These are phyloP conservation scores for Bufo bufo DNA, from an alignment of 2,113 vertebrate species.

Conservation along the genomic window DNA sequence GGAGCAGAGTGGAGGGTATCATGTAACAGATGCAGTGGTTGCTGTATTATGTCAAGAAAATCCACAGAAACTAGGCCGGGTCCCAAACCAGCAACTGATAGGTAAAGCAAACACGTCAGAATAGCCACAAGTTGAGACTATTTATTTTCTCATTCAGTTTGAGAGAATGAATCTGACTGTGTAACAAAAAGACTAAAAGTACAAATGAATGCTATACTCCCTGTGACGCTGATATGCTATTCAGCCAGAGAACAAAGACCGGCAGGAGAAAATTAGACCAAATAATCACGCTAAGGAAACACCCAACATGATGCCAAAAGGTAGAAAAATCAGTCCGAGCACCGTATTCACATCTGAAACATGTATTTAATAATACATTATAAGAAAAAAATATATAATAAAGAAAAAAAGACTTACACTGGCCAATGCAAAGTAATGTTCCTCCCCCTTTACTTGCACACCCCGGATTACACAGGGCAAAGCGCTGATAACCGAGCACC, in stretches of 20 bases:
- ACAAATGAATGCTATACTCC: conserved; percentile 14
- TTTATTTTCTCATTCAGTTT: not conserved
- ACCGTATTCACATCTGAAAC: not conserved
- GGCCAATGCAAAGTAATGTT: too few species aligned
- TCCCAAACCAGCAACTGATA: not conserved
- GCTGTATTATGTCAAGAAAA: not conserved
- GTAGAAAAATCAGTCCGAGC: not conserved
- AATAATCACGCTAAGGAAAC: not conserved
- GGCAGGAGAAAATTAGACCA: not conserved
- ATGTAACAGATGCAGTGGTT: not conserved
- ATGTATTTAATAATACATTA: not conserved
- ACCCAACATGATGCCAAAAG: not conserved
- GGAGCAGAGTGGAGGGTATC: not conserved
- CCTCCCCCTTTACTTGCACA: too few species aligned
- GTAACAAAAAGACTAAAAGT: conserved; percentile 3
- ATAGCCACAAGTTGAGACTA: not conserved
- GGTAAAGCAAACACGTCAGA: not conserved
- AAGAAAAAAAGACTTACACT: not conserved
- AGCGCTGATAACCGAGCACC: too few species aligned
- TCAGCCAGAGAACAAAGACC: not conserved
- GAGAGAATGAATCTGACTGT: not conserved
- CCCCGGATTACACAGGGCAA: too few species aligned
- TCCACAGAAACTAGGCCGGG: not conserved
- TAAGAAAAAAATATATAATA: not conserved
- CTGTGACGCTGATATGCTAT: not conserved